phyloP scores from a whole-genome alignment of 2,113 vertebrate species.

The Polypterus bichir region DNA sequence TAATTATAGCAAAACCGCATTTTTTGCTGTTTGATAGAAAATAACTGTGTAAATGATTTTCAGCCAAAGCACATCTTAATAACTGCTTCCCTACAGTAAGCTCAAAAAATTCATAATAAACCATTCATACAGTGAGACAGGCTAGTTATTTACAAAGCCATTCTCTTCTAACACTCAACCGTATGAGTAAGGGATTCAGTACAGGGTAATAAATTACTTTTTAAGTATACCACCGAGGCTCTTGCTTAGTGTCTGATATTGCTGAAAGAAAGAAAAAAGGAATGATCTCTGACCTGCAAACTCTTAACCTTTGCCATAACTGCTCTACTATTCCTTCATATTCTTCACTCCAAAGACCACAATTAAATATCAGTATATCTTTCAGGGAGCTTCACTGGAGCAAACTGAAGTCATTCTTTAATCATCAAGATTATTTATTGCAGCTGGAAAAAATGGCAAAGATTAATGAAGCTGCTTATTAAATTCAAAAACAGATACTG shows the following conservation, averaged over 20 bases:
- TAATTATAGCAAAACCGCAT: too few species aligned
- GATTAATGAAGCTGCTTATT: constrained; percentile 49
- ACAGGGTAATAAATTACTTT: constrained; percentile 50
- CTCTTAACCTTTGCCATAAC: constrained; percentile 51
- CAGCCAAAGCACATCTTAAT: too few species aligned
- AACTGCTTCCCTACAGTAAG: too few species aligned
- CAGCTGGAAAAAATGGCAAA: constrained; percentile 29
- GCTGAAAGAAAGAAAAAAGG: constrained; percentile 47
- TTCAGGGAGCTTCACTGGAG: not conserved
- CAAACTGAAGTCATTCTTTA: constrained; percentile 20
- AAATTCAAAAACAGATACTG: constrained; percentile 47
- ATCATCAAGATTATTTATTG: constrained; percentile 30
- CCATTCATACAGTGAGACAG: too few species aligned
- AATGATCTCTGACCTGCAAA: constrained; percentile 43
- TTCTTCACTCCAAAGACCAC: constrained; percentile 29
- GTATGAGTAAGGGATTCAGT: constrained; percentile 27
- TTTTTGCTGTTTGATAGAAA: too few species aligned
- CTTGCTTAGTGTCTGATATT: constrained; percentile 35
- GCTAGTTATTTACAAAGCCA: not conserved
- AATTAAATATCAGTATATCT: constrained; percentile 19
- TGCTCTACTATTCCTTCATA: constrained; percentile 34
- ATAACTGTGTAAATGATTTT: too few species aligned
- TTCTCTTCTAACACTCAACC: constrained; percentile 13
- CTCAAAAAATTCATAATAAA: too few species aligned
- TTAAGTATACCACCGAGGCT: constrained; percentile 48